Evolutionary conservation across 2,888 invertebrate species (phyloP).

Genomic region (Caenorhabditis sp.): DNA sequence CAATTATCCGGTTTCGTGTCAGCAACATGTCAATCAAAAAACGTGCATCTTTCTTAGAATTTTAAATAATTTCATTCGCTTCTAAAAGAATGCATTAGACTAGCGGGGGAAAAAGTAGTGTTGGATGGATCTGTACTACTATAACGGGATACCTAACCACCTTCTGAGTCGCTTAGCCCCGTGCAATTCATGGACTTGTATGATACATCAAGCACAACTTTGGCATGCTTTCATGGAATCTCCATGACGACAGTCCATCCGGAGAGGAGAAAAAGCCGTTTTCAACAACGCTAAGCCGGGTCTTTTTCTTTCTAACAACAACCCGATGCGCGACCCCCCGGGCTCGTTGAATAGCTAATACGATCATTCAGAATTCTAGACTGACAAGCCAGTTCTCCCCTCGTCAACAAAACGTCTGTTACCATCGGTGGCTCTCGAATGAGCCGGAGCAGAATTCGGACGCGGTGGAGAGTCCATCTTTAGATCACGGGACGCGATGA

Average conservation of each 20-base stretch:
- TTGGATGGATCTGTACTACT: neutral
- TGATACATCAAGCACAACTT: neutral
- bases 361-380: too few relatives aligned
- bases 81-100: too few relatives aligned
- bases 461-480: too few relatives aligned
- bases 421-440: too few relatives aligned
- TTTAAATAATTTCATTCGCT: neutral
- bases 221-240: neutral
- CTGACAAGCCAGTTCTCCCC: too few relatives aligned
- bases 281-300: too few relatives aligned
- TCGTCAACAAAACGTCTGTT: too few relatives aligned
- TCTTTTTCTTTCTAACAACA: slow-evolving; percentile 28
- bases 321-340: slow-evolving; percentile 5
- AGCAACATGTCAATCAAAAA: slow-evolving; percentile 7
- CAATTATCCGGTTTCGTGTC: neutral
- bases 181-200: neutral
- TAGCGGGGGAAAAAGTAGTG: too few relatives aligned
- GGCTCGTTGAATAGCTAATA: neutral
- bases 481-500: neutral
- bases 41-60: neutral
- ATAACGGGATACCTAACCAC: neutral
- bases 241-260: slow-evolving; percentile 5
- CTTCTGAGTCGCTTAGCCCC: neutral
- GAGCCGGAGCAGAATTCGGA: too few relatives aligned
- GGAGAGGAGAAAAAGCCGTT: too few relatives aligned